phyloP scores from a whole-genome alignment of 2,113 vertebrate species.

The Cryptotis parvus region DNA sequence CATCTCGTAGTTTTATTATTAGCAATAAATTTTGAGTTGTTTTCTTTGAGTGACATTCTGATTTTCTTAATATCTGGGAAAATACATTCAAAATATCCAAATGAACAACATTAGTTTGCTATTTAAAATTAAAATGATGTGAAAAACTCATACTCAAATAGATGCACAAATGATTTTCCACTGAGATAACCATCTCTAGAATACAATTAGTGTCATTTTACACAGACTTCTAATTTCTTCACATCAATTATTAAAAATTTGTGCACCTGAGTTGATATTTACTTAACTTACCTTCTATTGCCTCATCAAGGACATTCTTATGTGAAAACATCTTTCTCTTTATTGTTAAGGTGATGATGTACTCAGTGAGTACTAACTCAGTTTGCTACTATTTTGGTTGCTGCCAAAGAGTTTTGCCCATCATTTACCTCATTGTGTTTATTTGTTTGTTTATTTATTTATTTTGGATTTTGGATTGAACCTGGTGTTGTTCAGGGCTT shows the following conservation, averaged over 20 bases:
- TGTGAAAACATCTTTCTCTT: neutral
- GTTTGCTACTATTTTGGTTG: neutral
- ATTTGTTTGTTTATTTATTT: no score
- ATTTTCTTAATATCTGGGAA: neutral
- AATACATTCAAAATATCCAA: neutral
- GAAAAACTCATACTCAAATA: neutral
- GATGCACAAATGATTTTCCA: neutral
- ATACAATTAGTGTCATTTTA: neutral
- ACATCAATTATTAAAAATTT: neutral
- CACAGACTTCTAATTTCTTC: neutral
- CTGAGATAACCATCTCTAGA: neutral
- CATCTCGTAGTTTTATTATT: neutral
- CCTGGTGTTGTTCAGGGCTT: no score
- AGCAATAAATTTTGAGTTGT: neutral
- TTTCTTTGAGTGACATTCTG: neutral
- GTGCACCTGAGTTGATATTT: neutral
- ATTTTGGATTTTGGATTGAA: no score
- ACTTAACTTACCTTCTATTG: neutral
- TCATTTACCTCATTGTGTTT: no score
- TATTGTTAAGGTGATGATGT: neutral
- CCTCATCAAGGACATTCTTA: neutral
- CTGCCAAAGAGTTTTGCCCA: neutral
- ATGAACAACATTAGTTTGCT: neutral
- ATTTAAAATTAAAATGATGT: neutral
- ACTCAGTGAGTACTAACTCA: neutral